These are phyloP conservation scores for Lucilia cuprina DNA, from an alignment of 1,140 invertebrate genomes.

Conservation along the genomic window DNA sequence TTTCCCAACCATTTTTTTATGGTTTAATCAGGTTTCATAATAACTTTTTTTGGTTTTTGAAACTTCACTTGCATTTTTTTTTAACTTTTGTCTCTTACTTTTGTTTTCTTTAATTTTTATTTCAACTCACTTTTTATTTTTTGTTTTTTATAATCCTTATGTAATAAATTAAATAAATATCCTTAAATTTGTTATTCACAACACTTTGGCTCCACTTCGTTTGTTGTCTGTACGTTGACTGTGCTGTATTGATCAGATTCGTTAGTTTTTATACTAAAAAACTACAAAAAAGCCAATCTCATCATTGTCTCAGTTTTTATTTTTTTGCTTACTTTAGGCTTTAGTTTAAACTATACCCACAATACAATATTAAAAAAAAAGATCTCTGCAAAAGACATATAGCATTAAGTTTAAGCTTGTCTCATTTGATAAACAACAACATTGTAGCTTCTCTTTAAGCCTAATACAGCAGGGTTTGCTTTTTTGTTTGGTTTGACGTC, in stretches of 20 bases:
- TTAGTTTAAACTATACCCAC: background rate
- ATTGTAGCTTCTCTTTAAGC: background rate
- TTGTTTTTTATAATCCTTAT: slow-evolving; percentile 26
- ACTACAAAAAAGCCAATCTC: background rate
- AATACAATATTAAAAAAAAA: background rate
- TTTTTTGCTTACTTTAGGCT: background rate
- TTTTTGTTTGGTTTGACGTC: slow-evolving; percentile 5
- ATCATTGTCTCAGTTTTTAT: background rate
- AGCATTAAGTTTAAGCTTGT: background rate
- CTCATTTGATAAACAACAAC: background rate
- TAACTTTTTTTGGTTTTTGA: background rate
- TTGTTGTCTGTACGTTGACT: slow-evolving; percentile 25
- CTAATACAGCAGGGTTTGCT: background rate
- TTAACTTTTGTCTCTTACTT: background rate
- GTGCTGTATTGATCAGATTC: slow-evolving; percentile 11
- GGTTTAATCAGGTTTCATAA: slow-evolving; percentile 1
- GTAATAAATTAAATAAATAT: slow-evolving; percentile 33
- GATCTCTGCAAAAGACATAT: background rate
- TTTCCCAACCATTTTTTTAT: background rate
- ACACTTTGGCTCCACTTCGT: slow-evolving; percentile 4
- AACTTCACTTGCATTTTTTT: background rate
- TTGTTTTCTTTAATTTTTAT: background rate
- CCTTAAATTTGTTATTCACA: background rate
- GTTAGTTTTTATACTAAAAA: slow-evolving; percentile 32
- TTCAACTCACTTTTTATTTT: slow-evolving; percentile 31